These are phyloP conservation scores for Criorhina ranunculi DNA, from an alignment of 2,888 invertebrate species.

Conservation along the genomic window DNA sequence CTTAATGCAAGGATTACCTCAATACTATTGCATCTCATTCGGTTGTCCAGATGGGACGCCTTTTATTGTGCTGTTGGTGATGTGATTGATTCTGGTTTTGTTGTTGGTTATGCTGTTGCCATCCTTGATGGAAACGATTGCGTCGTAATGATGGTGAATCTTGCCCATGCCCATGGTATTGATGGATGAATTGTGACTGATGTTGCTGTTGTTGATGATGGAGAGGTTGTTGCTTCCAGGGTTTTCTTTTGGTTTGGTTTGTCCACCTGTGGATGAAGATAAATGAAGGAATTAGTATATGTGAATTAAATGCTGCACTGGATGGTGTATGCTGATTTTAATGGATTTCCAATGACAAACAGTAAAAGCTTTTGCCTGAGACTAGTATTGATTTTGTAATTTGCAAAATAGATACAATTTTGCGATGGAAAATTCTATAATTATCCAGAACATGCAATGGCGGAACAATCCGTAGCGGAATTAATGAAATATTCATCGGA, in stretches of 20 bases:
- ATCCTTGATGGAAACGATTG: constrained; percentile 70
- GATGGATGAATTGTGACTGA: constrained; percentile 59
- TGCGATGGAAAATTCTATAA: constrained; percentile 13
- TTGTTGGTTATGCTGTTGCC: constrained; percentile 53
- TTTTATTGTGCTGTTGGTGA: constrained; percentile 66
- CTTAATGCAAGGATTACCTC: constrained; percentile 24
- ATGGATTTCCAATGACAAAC: constrained; percentile 30
- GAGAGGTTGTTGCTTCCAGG: constrained; percentile 80
- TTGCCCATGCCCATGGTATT: constrained; percentile 22
- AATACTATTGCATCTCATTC: constrained; percentile 47
- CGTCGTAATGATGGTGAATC: constrained; percentile 60
- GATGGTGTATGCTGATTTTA: constrained; percentile 11
- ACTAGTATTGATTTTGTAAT: constrained; percentile 55
- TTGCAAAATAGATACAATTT: not conserved
- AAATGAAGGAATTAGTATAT: not conserved
- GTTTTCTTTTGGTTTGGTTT: constrained; percentile 80
- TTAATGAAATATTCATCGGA: constrained; percentile 31
- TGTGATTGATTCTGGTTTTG: constrained; percentile 64
- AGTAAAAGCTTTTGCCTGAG: constrained; percentile 7
- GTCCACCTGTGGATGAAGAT: constrained; percentile 78
- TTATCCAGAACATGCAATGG: constrained; percentile 27
- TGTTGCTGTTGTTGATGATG: constrained; percentile 79
- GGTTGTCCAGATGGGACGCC: constrained; percentile 59
- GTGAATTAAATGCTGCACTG: constrained; percentile 9
- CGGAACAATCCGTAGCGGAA: constrained; percentile 5